phyloP scores from a whole-genome alignment of 2,113 vertebrate genomes.

The Trematocara macrostoma region DNA sequence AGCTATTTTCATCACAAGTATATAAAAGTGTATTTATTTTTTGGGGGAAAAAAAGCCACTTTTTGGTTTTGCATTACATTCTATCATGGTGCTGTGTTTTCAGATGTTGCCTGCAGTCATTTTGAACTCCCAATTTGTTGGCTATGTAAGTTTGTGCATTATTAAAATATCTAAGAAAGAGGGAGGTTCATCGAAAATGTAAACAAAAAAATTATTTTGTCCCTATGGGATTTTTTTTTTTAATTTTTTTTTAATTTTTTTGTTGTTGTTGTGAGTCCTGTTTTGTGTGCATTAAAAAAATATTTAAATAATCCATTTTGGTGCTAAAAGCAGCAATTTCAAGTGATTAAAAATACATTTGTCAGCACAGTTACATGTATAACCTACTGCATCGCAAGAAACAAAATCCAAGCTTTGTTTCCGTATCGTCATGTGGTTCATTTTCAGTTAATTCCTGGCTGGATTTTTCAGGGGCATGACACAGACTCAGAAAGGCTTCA shows the following conservation, averaged over 20 bases:
- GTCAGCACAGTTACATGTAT: conserved; percentile 10
- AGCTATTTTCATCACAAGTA: conserved; percentile 54
- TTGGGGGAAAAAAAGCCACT: conserved; percentile 62
- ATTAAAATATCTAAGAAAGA: conserved; percentile 66
- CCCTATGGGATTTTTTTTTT: conserved; percentile 81
- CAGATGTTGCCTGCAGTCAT: conserved; percentile 59
- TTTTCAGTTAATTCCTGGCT: conserved; percentile 25
- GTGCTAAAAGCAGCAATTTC: conserved; percentile 64
- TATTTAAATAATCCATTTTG: conserved; percentile 70
- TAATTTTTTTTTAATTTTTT: neutral
- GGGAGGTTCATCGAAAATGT: conserved; percentile 38
- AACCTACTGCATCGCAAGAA: conserved; percentile 43
- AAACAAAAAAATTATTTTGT: conserved; percentile 72
- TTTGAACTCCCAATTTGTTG: conserved; percentile 38
- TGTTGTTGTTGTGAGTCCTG: conserved; percentile 30
- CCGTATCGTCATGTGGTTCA: conserved; percentile 12
- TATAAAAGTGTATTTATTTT: conserved; percentile 74
- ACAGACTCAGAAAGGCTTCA: conserved; percentile 20
- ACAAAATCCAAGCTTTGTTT: conserved; percentile 38
- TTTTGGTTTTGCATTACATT: conserved; percentile 54
- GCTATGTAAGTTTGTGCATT: conserved; percentile 60
- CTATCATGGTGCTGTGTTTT: conserved; percentile 75
- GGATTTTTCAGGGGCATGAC: conserved; percentile 41
- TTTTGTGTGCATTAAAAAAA: conserved; percentile 45
- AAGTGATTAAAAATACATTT: conserved; percentile 16